A percentile compares a stretch with the other conserved stretches of the same genome.
Evolutionary conservation across 1,140 invertebrate species (phyloP).

Genomic region (Mamestra configurata): DNA sequence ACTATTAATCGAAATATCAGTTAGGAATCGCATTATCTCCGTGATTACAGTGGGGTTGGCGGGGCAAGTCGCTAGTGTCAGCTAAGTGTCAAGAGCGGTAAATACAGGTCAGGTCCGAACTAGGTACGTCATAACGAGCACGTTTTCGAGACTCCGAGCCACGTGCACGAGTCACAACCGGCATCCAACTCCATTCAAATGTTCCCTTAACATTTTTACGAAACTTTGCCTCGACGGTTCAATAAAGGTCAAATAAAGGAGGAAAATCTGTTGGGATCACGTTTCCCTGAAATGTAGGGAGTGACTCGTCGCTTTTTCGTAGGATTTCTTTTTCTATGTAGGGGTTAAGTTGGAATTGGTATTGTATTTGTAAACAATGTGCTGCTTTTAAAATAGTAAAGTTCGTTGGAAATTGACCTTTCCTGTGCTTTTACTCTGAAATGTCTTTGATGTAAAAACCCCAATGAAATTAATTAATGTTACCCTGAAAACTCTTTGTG

Average conservation of each 20-base stretch:
- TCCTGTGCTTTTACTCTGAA: not conserved
- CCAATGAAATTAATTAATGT: not conserved
- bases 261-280: not conserved
- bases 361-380: slow-evolving; percentile 7
- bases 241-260: slow-evolving; percentile 1
- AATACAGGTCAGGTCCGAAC: slow-evolving; percentile 27
- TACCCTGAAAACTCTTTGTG: not conserved
- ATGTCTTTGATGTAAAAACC: not conserved
- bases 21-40: slow-evolving; percentile 19
- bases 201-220: slow-evolving; percentile 5
- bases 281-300: slow-evolving; percentile 23
- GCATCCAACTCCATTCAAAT: slow-evolving; percentile 29
- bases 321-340: not conserved
- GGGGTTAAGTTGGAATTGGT: not conserved
- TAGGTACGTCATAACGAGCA: slow-evolving; percentile 24
- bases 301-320: slow-evolving; percentile 38
- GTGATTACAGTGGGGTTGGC: slow-evolving; percentile 25
- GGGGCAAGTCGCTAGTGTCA: slow-evolving; percentile 25
- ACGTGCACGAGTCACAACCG: slow-evolving; percentile 10
- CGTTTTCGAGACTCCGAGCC: slow-evolving; percentile 19
- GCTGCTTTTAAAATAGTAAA: not conserved
- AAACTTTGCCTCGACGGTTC: not conserved
- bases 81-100: slow-evolving; percentile 38
- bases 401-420: not conserved
- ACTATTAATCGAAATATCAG: slow-evolving; percentile 6